Percentiles rank a stretch among this genome's conserved stretches.
phyloP scores from a whole-genome alignment of 2,797 vertebrate species.

The Orientallactaga sibirica region DNA sequence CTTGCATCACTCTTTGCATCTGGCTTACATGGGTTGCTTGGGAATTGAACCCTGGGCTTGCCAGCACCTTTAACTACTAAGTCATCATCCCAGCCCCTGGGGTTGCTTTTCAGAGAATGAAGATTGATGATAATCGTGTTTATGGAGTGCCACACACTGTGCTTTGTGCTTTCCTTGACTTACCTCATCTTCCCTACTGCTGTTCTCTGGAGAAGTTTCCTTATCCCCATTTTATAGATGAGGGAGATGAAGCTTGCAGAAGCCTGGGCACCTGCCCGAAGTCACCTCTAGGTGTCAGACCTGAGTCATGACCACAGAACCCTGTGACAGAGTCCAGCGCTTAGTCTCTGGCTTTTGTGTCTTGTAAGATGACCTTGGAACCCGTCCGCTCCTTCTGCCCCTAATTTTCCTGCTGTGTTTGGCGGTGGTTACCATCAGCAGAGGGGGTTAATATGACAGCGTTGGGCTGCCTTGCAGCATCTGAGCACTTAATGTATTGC shows the following conservation, averaged over 20 bases:
- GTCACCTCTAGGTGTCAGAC: neutral
- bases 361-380: neutral
- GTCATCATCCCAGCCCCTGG: too few relatives aligned
- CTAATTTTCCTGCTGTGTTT: neutral
- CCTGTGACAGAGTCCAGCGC: neutral
- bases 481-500: neutral
- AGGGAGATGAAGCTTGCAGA: neutral
- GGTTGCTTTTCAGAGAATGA: slow-evolving; percentile 15
- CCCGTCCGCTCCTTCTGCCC: neutral
- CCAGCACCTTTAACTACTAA: too few relatives aligned
- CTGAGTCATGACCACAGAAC: neutral
- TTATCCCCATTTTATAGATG: neutral
- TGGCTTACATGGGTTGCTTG: too few relatives aligned
- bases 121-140: neutral
- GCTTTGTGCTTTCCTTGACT: neutral
- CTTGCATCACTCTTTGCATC: too few relatives aligned
- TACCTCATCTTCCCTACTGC: neutral
- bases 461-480: neutral
- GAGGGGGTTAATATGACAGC: neutral
- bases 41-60: too few relatives aligned
- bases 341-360: neutral
- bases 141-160: neutral
- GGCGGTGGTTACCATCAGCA: neutral
- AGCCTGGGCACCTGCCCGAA: neutral
- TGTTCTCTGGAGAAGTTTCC: neutral